A percentile compares a stretch with the other conserved stretches of the same genome.
phyloP scores from a whole-genome alignment of 2,113 vertebrate genomes.

The Xyliphius kryptos region DNA sequence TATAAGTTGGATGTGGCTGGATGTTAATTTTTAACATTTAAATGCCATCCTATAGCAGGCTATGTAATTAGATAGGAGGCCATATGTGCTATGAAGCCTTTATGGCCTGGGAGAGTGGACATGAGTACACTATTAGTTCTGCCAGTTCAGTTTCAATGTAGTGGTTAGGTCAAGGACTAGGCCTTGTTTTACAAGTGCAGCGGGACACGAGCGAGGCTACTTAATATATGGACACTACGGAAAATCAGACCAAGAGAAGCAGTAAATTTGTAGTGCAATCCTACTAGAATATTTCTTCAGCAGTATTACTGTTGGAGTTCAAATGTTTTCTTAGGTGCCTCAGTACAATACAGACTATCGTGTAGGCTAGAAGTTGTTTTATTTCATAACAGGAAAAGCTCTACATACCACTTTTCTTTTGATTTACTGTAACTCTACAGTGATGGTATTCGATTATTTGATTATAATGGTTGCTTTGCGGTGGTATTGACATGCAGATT shows the following conservation, averaged over 20 bases:
- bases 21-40: conserved; percentile 30
- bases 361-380: too few species aligned
- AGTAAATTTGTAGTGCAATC: conserved; percentile 9
- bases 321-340: too few species aligned
- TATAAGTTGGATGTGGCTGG: conserved; percentile 19
- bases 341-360: too few species aligned
- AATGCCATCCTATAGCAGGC: conserved; percentile 28
- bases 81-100: conserved; percentile 27
- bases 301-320: too few species aligned
- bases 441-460: too few species aligned
- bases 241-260: neutral
- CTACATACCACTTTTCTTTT: too few species aligned
- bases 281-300: neutral
- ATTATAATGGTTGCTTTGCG: too few species aligned
- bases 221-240: conserved; percentile 35
- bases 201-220: conserved; percentile 7
- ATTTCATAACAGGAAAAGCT: too few species aligned
- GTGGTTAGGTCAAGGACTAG: conserved; percentile 29
- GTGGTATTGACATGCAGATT: too few species aligned
- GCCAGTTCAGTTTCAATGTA: conserved; percentile 16
- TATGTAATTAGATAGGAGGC: conserved; percentile 33
- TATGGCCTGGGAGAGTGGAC: conserved; percentile 17
- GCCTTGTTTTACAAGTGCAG: conserved; percentile 21
- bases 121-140: conserved; percentile 26
- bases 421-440: too few species aligned